Evolutionary conservation across 2,888 invertebrate genomes (phyloP).

Genomic region (Phytoseiulus persimilis): DNA sequence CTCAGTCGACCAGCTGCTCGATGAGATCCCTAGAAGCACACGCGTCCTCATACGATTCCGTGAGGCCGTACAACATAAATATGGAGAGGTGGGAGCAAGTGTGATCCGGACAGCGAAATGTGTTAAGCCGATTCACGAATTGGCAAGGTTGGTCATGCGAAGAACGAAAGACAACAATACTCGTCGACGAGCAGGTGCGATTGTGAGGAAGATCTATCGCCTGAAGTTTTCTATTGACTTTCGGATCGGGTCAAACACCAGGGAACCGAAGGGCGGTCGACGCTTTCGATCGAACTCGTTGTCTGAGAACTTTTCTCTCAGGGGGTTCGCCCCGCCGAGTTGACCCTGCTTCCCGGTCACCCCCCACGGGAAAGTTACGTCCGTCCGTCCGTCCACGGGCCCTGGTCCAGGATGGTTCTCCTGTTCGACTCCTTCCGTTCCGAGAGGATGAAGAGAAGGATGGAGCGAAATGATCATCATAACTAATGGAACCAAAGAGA

Average conservation of each 20-base stretch:
- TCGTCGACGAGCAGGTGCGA: conserved; percentile 6
- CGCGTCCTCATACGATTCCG: not conserved
- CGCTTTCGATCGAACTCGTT: not conserved
- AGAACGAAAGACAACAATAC: not conserved
- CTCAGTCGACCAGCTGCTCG: no score
- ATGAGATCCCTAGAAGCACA: no score
- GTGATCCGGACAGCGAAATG: not conserved
- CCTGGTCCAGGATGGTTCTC: no score
- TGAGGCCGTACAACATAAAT: not conserved
- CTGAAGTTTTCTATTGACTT: not conserved
- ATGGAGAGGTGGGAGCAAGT: not conserved
- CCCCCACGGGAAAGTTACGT: no score
- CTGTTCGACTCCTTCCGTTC: no score
- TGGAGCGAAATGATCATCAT: no score
- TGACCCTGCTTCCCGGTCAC: no score
- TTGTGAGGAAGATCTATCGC: not conserved
- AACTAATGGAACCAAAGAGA: not conserved
- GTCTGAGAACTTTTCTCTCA: no score
- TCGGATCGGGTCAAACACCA: not conserved
- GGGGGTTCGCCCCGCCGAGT: no score
- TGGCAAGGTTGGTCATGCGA: conserved; percentile 22
- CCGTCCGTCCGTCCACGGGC: no score
- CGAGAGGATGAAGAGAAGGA: no score
- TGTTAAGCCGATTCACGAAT: conserved; percentile 21
- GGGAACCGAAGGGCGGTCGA: not conserved